A percentile compares a stretch with the other conserved stretches of the same genome.
Evolutionary conservation across 2,888 invertebrate species (phyloP).

Genomic region (Perdita meconis): DNA sequence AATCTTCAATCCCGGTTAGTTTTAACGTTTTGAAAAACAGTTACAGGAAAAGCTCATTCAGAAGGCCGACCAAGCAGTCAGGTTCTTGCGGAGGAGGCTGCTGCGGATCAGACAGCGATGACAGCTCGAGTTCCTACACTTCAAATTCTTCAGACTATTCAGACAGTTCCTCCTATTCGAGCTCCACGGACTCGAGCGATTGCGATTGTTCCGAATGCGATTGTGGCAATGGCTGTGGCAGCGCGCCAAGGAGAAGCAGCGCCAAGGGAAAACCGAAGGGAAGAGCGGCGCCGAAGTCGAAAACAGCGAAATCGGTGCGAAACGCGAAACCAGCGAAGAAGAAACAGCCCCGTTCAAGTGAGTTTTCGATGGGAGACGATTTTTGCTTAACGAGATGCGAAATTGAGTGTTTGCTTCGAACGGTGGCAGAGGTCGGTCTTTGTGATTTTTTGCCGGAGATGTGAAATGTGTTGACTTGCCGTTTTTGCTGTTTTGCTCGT

Average conservation of each 20-base stretch:
- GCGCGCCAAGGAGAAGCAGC: conserved; percentile 20
- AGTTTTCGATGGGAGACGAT: background rate
- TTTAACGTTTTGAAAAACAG: too few species aligned
- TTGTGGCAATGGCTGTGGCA: conserved; percentile 43
- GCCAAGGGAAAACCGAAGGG: conserved; percentile 29
- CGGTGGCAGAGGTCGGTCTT: too few species aligned
- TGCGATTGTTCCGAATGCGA: conserved; percentile 35
- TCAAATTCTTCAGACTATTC: conserved; percentile 22
- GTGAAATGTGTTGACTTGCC: too few species aligned
- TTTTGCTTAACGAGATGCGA: background rate
- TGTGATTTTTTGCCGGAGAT: too few species aligned
- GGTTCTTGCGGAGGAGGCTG: background rate
- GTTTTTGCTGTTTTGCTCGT: too few species aligned
- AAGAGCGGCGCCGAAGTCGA: background rate
- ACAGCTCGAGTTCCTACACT: conserved; percentile 38
- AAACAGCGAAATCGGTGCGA: background rate
- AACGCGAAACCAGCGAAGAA: background rate
- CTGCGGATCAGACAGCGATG: conserved; percentile 13
- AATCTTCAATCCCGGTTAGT: too few species aligned
- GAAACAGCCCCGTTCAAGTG: conserved; percentile 2
- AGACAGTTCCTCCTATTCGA: conserved; percentile 31
- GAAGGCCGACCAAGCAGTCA: conserved; percentile 13
- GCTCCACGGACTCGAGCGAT: conserved; percentile 15
- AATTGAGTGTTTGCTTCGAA: background rate
- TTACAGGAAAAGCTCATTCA: background rate